Evolutionary conservation across 2,888 invertebrate species (phyloP).

Genomic region (Meiosimyza platycephala): DNA sequence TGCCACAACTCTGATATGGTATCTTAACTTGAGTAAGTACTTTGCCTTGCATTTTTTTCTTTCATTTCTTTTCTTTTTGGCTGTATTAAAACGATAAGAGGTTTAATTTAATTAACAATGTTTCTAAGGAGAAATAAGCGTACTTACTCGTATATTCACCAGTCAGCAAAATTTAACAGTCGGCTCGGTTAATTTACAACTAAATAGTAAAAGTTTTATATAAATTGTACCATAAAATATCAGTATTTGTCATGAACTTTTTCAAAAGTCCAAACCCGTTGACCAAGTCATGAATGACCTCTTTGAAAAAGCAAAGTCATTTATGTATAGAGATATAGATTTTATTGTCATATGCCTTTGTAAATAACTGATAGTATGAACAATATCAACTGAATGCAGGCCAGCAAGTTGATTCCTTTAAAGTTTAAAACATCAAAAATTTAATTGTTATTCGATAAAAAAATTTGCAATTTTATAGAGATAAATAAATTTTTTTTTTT

Average conservation of each 20-base stretch:
- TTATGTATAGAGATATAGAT: slow-evolving; percentile 6
- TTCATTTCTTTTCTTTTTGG: too few species aligned
- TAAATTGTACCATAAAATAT: too few species aligned
- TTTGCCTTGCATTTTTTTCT: too few species aligned
- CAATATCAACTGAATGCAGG: neutral
- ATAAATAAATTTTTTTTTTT: neutral
- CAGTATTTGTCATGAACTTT: too few species aligned
- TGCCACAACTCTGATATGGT: slow-evolving; percentile 38
- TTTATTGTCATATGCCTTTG: neutral
- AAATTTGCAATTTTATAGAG: neutral
- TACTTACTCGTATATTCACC: too few species aligned
- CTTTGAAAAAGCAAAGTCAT: neutral
- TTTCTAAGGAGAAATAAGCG: too few species aligned
- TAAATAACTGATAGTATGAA: neutral
- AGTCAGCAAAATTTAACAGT: too few species aligned
- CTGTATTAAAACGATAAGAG: too few species aligned
- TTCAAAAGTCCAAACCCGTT: neutral
- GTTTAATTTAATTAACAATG: too few species aligned
- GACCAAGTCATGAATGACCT: neutral
- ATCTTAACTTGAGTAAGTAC: slow-evolving; percentile 4
- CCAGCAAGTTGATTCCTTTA: neutral
- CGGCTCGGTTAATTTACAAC: too few species aligned
- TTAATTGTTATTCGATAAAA: too few species aligned
- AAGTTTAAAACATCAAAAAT: neutral
- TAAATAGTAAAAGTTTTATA: too few species aligned